Evolutionary conservation across 2,888 invertebrate genomes (phyloP), one percentile per base, ranked within the genome.

Genomic region (Lucinisca nassula): DNA sequence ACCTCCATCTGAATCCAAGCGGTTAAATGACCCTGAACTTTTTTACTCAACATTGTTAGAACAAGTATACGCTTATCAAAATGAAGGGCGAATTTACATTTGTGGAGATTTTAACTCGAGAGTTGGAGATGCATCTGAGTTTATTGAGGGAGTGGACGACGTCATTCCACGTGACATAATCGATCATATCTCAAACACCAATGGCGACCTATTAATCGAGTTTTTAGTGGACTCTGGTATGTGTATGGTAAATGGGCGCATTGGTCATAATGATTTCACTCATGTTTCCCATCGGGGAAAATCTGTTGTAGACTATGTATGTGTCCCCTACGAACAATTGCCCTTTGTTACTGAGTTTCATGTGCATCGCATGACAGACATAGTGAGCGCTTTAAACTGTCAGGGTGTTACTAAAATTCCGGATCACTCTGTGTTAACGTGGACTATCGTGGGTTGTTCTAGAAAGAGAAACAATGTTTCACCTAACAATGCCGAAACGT

Each of bases 51-150:
- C 24, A 24, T 35, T 82, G 21, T 27, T 49, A 1, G 67, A 75
- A 27, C 76, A 82, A 75, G 67, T 82, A 10, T 75, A 82, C 37
- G 21, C 55, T 21, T 75, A 82, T 67, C 75, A 76, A 27, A 55
- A 76, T 27, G 49, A 67, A 37, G 82, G 75, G n/a, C 12, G 32
- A 12, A 21, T 75, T 2, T 45, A 61, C 30, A 75, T 82, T 14
- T 75, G 67, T 30, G 82, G 76, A 51, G 76, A 76, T 32, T 38
- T 82, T 3, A 82, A 58, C 30, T n/a, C 61, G 24, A 58, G 82
- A 67, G 27, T 76, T 38, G 82, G 82, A 1, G 45, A 61, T 24
- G 75, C 27, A 61, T 45, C 58, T 0, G 82, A 82, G n/a, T 61
- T 30, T 35, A 58, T 74, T n/a, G 75, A 82, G 21, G 61, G 75